These are phyloP conservation scores for Trisateles emortualis DNA, from an alignment of 2,888 invertebrate genomes.

Conservation along the genomic window DNA sequence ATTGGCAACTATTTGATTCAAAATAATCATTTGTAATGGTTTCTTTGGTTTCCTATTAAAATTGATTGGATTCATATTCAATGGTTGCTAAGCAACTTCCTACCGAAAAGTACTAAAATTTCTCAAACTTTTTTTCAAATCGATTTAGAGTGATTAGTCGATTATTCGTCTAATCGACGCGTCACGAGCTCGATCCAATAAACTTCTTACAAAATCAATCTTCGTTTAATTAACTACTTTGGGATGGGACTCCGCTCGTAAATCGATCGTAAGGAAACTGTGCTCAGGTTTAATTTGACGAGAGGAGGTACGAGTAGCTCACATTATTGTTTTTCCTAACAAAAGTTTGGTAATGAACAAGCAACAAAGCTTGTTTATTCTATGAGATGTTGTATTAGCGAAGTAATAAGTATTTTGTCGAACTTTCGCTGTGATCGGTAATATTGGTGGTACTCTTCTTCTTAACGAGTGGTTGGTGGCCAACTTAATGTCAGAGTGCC, in stretches of 20 bases:
- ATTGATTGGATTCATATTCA: not conserved
- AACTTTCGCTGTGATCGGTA: not conserved
- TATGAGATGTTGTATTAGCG: not conserved
- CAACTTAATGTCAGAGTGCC: too few species aligned
- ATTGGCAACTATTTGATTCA: too few species aligned
- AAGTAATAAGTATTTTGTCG: not conserved
- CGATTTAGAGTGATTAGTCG: slow-evolving; percentile 25
- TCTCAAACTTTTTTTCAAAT: not conserved
- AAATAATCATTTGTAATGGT: too few species aligned
- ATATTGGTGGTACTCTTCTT: too few species aligned
- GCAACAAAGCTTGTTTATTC: slow-evolving; percentile 13
- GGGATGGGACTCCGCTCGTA: slow-evolving; percentile 35
- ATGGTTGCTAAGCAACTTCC: too few species aligned
- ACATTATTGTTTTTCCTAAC: slow-evolving; percentile 32
- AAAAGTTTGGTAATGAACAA: slow-evolving; percentile 21
- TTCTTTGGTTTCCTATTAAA: not conserved
- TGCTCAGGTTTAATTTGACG: slow-evolving; percentile 45
- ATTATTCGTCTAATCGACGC: slow-evolving; percentile 31
- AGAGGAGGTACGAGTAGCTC: slow-evolving; percentile 10
- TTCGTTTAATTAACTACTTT: slow-evolving; percentile 54
- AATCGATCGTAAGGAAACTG: slow-evolving; percentile 41
- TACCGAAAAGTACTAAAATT: not conserved
- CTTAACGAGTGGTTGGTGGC: too few species aligned
- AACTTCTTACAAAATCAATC: slow-evolving; percentile 50
- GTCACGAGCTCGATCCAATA: slow-evolving; percentile 41